Conservation (phyloP, 1,140 invertebrate species). For the Bombus fervidus region DNA sequence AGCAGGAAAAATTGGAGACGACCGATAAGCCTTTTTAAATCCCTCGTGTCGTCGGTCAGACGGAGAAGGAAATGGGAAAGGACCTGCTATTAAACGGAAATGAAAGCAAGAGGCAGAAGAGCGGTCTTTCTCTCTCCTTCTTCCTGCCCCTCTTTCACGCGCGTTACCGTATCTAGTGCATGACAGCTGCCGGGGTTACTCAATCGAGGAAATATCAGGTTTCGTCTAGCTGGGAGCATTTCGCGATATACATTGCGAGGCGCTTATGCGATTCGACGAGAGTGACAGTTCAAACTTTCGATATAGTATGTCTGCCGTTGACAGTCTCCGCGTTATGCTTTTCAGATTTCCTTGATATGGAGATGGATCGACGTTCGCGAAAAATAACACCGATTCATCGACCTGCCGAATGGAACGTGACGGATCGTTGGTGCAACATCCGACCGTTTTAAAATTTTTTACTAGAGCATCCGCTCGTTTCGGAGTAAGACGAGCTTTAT, state of each 20-base stretch:
- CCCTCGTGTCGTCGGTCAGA: slow-evolving; percentile 6
- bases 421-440: no score
- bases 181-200: slow-evolving; percentile 75
- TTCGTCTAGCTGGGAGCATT: slow-evolving; percentile 60
- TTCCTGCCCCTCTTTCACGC: slow-evolving; percentile 41
- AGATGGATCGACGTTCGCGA: background rate
- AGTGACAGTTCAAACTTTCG: slow-evolving; percentile 37
- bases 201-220: slow-evolving; percentile 78
- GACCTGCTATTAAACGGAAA: slow-evolving; percentile 65
- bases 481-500: no score
- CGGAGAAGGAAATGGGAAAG: slow-evolving; percentile 43
- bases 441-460: no score
- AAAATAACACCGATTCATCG: slow-evolving; percentile 1
- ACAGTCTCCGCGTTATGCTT: background rate
- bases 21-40: background rate
- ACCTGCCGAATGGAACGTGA: background rate
- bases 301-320: background rate
- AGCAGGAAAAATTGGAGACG: background rate
- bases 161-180: slow-evolving; percentile 71
- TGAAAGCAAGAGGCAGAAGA: slow-evolving; percentile 66
- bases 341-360: background rate
- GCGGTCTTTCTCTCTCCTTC: slow-evolving; percentile 34
- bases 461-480: background rate
- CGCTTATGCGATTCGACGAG: slow-evolving; percentile 47
- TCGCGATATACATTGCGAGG: slow-evolving; percentile 51